A percentile compares a stretch with the other conserved stretches of the same genome.
phyloP scores from a whole-genome alignment of 2,113 vertebrate genomes.

The Pollimyrus isidori region DNA sequence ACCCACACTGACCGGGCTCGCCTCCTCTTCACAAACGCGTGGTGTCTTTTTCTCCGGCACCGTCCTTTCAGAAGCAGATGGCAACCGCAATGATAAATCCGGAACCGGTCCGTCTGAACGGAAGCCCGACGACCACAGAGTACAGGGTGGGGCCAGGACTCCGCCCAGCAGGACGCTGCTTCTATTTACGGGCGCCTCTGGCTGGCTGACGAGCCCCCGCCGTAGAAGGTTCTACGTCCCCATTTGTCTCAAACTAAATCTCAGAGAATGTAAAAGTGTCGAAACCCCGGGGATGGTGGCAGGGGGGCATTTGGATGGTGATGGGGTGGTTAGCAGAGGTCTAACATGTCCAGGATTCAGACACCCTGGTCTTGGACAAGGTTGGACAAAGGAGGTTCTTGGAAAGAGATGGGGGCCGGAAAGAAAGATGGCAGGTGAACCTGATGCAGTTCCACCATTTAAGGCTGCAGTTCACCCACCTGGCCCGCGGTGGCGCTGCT shows the following conservation, averaged over 20 bases:
- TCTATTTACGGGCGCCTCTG: background rate
- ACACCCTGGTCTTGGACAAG: background rate
- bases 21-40: background rate
- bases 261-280: background rate
- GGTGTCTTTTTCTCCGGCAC: background rate
- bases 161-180: background rate
- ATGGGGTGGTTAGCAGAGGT: background rate
- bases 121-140: slow-evolving; percentile 14
- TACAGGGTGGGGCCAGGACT: slow-evolving; percentile 14
- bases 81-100: background rate
- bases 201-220: background rate
- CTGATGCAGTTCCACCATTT: background rate
- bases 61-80: slow-evolving; percentile 8
- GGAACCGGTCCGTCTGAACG: background rate
- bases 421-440: background rate
- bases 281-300: background rate
- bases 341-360: background rate
- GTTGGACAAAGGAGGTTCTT: background rate
- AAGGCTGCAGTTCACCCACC: slow-evolving; percentile 53
- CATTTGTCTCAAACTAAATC: background rate
- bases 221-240: background rate
- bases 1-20: background rate
- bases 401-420: background rate
- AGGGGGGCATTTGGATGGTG: background rate
- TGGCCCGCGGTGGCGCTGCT: slow-evolving; percentile 89